Conservation (phyloP, 2,888 invertebrate genomes). For the Tridacna gigas region DNA sequence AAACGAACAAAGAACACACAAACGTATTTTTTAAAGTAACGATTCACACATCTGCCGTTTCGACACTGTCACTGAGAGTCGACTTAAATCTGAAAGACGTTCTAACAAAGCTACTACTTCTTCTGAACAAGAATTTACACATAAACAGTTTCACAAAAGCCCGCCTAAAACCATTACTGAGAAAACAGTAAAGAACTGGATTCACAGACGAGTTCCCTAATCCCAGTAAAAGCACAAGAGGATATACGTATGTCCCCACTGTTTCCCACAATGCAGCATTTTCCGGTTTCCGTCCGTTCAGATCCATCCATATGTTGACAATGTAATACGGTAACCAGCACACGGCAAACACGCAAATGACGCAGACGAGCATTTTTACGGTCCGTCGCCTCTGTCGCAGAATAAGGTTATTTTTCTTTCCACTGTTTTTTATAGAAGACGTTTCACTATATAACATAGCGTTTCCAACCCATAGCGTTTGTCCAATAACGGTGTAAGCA, state of each 20-base stretch:
- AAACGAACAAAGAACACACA: too few relatives aligned
- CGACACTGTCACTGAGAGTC: conserved; percentile 50
- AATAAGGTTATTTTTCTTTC: conserved; percentile 66
- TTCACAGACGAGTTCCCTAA: conserved; percentile 79
- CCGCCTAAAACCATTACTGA: conserved; percentile 76
- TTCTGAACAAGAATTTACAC: conserved; percentile 52
- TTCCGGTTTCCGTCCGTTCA: conserved; percentile 58
- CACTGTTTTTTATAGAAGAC: background rate
- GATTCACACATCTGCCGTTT: conserved; percentile 51
- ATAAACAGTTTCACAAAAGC: conserved; percentile 72
- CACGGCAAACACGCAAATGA: conserved; percentile 73
- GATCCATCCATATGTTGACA: conserved; percentile 78
- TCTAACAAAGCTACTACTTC: conserved; percentile 45
- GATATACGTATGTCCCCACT: conserved; percentile 67
- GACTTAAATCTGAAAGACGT: conserved; percentile 46
- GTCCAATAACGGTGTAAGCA: conserved; percentile 72
- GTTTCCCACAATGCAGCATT: conserved; percentile 25
- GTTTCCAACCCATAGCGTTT: conserved; percentile 73
- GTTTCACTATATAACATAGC: conserved; percentile 48
- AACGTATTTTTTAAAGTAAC: too few relatives aligned
- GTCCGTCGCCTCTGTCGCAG: conserved; percentile 72
- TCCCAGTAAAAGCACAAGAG: conserved; percentile 74
- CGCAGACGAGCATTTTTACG: conserved; percentile 74
- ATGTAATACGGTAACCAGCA: conserved; percentile 80
- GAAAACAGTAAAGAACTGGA: conserved; percentile 80